Evolutionary conservation across 2,888 invertebrate genomes (phyloP), one percentile per base, ranked within the genome.

Genomic region (Euphydryas editha): DNA sequence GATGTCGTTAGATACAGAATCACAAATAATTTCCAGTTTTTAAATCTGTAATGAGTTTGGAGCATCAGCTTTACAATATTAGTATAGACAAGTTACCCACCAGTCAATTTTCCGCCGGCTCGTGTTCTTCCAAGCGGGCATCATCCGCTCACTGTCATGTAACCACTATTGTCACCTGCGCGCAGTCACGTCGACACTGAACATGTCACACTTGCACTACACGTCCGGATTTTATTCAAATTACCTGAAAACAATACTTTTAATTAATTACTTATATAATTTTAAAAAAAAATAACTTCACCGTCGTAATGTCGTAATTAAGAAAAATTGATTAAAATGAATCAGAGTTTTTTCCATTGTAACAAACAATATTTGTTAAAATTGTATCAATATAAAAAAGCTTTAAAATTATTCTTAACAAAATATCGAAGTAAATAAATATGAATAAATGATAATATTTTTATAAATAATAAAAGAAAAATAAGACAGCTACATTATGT

Each of bases 21-120:
- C 5, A 8, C 30, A 7, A 30, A 6, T 4, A 2, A 30, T 30
- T 5, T 30, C 30, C 5, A 30, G 30, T 39, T 39, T 39, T 39
- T 10, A 10, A 11, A 39, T 39, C 39, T 39, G 4, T 39, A 11
- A 39, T 39, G 8, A 37, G 24, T 4, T 24, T 37, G 8, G 8
- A 11, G 39, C 39, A n/a, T 15, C 11, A 39, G 11, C 11, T 13
- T 15, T 2, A 3, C 39, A 44, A 5, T 44, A 44, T 44, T 15
- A 15, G 6, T n/a, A n/a, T 44, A n/a, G 3, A 2, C 2, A 44
- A n/a, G 3, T 55, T 62, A 64, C 87, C 86, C 75, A 92, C 92
- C 91, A 90, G 82, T 81, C 81, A 76, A 81, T 77, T 90, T 88
- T 91, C 88, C 92, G 91, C 76, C 92, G 90, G 76, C 88, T 86